Conservation (phyloP, 1,140 invertebrate species). For the Drosophila lowei region DNA sequence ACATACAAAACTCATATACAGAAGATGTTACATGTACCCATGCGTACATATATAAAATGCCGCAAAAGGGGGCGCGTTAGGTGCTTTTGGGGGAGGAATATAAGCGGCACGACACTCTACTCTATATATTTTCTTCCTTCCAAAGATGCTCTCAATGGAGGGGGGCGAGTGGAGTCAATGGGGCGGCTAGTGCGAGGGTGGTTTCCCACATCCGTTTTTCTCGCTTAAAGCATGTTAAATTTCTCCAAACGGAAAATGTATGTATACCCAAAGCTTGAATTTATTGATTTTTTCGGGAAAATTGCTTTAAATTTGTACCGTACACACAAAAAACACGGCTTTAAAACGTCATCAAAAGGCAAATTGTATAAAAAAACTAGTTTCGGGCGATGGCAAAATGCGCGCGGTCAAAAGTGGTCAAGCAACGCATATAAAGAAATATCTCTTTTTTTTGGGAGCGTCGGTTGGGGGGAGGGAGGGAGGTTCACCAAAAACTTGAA, state of each 20-base stretch:
- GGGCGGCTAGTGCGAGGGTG: conserved; percentile 51
- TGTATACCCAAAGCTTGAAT: conserved; percentile 70
- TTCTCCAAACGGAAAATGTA: conserved; percentile 50
- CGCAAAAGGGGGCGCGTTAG: conserved; percentile 64
- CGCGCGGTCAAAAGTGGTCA: conserved; percentile 71
- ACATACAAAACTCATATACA: conserved; percentile 20
- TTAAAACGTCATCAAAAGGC: conserved; percentile 64
- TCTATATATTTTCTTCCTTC: conserved; percentile 46
- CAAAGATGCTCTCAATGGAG: conserved; percentile 41
- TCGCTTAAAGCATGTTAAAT: conserved; percentile 64
- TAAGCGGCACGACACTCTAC: conserved; percentile 42
- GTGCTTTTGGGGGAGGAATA: conserved; percentile 53
- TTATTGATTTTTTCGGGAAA: conserved; percentile 69
- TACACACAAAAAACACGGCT: conserved; percentile 19
- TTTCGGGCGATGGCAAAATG: conserved; percentile 59
- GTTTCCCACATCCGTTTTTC: conserved; percentile 57
- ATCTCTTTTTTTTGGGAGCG: conserved; percentile 65
- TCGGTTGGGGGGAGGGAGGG: conserved; percentile 7
- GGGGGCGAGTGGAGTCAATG: conserved; percentile 19
- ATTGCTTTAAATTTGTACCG: conserved; percentile 51
- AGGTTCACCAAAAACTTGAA: conserved; percentile 46
- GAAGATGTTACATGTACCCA: conserved; percentile 38
- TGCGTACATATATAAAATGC: conserved; percentile 46
- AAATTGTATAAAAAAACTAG: conserved; percentile 48
- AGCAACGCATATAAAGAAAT: conserved; percentile 60